These are phyloP conservation scores for Oxygymnocypris stewartii DNA, from an alignment of 2,113 vertebrate genomes.

Conservation along the genomic window DNA sequence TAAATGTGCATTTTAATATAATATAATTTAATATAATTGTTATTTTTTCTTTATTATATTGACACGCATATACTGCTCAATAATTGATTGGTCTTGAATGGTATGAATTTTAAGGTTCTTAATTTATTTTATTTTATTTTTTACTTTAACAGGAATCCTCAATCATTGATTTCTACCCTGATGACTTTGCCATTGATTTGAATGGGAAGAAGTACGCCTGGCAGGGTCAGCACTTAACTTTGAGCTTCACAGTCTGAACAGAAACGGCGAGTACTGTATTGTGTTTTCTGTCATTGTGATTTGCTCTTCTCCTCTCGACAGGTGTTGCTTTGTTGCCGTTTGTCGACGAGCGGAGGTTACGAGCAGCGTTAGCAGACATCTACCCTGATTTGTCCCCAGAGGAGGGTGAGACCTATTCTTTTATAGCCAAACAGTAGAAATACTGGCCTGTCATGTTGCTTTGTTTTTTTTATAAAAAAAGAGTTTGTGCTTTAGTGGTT, in stretches of 20 bases:
- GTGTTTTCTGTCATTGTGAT: too few species aligned
- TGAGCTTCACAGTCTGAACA: not conserved
- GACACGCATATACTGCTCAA: not conserved
- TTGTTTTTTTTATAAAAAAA: not conserved
- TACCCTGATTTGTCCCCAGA: conserved; percentile 89
- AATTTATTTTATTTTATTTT: not conserved
- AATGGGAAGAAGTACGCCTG: conserved; percentile 98
- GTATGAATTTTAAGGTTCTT: not conserved
- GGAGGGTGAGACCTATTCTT: conserved; percentile 80
- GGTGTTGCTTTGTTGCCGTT: conserved; percentile 93
- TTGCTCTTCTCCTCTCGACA: conserved; percentile 60
- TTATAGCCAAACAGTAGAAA: not conserved
- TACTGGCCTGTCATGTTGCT: not conserved
- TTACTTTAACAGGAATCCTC: conserved; percentile 82
- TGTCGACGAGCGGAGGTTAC: conserved; percentile 90
- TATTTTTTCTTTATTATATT: not conserved
- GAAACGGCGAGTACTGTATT: not conserved
- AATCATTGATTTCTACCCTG: conserved; percentile 98
- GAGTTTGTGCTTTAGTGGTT: not conserved
- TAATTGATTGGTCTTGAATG: not conserved
- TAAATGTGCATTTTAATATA: too few species aligned
- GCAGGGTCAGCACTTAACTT: conserved; percentile 83
- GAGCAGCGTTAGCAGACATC: conserved; percentile 88
- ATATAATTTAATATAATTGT: too few species aligned
- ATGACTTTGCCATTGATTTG: conserved; percentile 96